These are phyloP conservation scores for Epistrophe eligans DNA, from an alignment of 2,888 invertebrate species.

Conservation along the genomic window DNA sequence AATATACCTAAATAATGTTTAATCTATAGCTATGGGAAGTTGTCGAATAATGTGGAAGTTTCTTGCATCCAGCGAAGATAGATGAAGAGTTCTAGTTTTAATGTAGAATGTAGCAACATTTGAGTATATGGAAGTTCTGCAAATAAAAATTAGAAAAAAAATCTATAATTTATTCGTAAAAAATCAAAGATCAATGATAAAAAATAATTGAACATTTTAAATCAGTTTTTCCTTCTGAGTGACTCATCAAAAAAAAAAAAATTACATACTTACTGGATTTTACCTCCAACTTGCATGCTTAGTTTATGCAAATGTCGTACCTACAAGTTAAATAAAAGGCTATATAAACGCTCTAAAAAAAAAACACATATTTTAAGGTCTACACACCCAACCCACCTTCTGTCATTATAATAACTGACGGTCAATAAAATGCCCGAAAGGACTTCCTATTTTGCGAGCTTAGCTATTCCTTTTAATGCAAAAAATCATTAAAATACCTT, in stretches of 20 bases:
- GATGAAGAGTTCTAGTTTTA: not conserved
- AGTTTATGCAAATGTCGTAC: not conserved
- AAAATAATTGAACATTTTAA: not conserved
- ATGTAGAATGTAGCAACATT: constrained; percentile 19
- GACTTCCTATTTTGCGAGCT: not conserved
- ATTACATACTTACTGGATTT: not conserved
- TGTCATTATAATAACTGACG: not conserved
- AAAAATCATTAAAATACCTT: constrained; percentile 4
- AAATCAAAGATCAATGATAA: not conserved
- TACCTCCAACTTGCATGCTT: not conserved
- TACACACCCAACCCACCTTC: not conserved
- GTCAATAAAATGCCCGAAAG: constrained; percentile 13
- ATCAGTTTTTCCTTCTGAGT: not conserved
- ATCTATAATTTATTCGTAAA: no score
- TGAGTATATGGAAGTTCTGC: constrained; percentile 21
- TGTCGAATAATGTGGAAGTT: constrained; percentile 33
- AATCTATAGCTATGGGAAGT: constrained; percentile 22
- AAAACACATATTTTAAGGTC: not conserved
- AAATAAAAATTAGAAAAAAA: not conserved
- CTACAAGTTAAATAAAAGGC: not conserved
- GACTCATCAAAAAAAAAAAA: not conserved
- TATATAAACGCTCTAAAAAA: not conserved
- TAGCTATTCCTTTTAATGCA: not conserved
- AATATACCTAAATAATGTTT: not conserved
- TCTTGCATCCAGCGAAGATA: constrained; percentile 43